These are phyloP conservation scores for Rhincodon typus DNA, from an alignment of 2,797 vertebrate genomes.

Conservation along the genomic window DNA sequence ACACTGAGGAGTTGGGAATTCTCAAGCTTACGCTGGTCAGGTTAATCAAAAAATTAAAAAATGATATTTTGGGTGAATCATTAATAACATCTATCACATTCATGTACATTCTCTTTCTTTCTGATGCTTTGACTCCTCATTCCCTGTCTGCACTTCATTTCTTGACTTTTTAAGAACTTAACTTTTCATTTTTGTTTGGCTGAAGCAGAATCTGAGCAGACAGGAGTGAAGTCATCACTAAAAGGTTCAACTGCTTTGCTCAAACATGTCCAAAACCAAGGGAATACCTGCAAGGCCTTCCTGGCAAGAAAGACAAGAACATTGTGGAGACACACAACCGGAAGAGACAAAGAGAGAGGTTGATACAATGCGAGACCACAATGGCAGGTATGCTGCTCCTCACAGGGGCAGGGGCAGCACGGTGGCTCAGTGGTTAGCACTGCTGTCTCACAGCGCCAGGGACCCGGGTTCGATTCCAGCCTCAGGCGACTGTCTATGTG, in stretches of 20 bases:
- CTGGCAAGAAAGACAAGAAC: neutral
- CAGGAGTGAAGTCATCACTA: neutral
- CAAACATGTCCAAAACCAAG: neutral
- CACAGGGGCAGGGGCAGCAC: too few species aligned
- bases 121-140: neutral
- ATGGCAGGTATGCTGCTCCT: neutral
- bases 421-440: too few species aligned
- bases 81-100: neutral
- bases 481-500: too few species aligned
- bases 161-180: neutral
- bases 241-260: neutral
- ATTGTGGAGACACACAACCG: neutral
- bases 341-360: neutral
- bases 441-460: too few species aligned
- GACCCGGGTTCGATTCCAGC: too few species aligned
- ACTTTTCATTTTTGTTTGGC: neutral
- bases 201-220: neutral
- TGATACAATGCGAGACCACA: neutral
- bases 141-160: neutral
- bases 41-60: too few species aligned
- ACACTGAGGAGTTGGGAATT: too few species aligned
- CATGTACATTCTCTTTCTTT: neutral
- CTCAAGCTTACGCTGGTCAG: too few species aligned
- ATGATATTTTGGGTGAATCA: neutral
- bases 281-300: neutral